Evolutionary conservation across 2,888 invertebrate species (phyloP), one percentile per base, ranked within the genome.

Genomic region (Eupithecia subfuscata): DNA sequence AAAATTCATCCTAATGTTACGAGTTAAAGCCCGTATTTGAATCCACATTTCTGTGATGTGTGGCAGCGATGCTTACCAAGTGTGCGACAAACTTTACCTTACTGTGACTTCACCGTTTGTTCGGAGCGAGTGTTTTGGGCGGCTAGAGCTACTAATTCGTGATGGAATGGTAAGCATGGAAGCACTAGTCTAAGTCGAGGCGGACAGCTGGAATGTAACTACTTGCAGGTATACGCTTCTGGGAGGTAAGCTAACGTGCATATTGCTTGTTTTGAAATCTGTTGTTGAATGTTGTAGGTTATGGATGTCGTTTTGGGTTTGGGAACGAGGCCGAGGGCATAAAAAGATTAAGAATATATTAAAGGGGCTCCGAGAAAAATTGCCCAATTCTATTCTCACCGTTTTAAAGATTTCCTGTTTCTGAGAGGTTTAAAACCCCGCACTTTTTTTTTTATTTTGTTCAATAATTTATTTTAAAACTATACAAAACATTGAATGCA

Each of bases 181-280:
- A 68, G 68, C 68, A 43, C 43, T 68, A 68, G 16, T 40, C 22
- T 22, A 40, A 5, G 8, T 40, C 56, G 56, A 22, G 12, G 14
- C 60, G 3, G 25, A 22, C 48, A 48, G 52, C 52, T 56, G 52
- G 52, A 22, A 22, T 5, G 52, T 25, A 60, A 60, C 60, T 60
- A 60, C 14, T 60, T 25, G 60, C 60, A 25, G 18, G 70, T 72
- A 74, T 71, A 78, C 76, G 78, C 67, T 72, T 67, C 73, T 68
- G 75, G 75, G 73, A n/a, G 69, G 63, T 67, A 75, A 76, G 85
- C 89, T 87, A 90, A 91, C 91, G 92, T 92, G 92, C 91, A 91
- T 92, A 92, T 92, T 91, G 92, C 92, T 92, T 91, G 91, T 82
- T 91, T 91, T 88, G 88, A 87, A 76, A 65, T 74, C 22, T 69